Evolutionary conservation across 2,888 invertebrate species (phyloP).

Genomic region (Hymenopus coronatus): DNA sequence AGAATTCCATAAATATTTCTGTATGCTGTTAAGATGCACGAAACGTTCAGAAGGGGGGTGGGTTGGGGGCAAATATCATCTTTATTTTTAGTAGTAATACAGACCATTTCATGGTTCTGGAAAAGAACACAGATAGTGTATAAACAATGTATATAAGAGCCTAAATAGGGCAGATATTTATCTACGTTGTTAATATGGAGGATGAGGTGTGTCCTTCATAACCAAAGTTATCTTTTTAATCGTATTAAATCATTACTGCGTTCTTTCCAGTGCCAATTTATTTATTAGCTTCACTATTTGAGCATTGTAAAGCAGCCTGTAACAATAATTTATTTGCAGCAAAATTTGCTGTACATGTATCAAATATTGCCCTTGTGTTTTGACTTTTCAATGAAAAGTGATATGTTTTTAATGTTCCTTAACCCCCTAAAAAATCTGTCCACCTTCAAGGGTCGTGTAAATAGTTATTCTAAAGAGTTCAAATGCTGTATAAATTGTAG

Average conservation of each 20-base stretch:
- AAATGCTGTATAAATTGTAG: constrained; percentile 38
- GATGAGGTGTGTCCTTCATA: constrained; percentile 6
- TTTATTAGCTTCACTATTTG: constrained; percentile 26
- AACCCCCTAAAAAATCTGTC: constrained; percentile 39
- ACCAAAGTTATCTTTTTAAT: constrained; percentile 11
- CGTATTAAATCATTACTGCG: constrained; percentile 23
- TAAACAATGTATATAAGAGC: constrained; percentile 26
- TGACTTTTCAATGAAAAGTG: constrained; percentile 26
- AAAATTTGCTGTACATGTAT: constrained; percentile 5
- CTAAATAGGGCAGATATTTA: constrained; percentile 22
- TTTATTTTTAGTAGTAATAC: constrained; percentile 44
- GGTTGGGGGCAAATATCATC: constrained; percentile 44
- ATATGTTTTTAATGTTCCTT: constrained; percentile 35
- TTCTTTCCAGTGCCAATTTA: constrained; percentile 33
- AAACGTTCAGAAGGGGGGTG: constrained; percentile 79
- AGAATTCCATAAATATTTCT: constrained; percentile 46
- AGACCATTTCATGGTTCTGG: constrained; percentile 27
- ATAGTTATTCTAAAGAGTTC: constrained; percentile 36
- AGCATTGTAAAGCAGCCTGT: constrained; percentile 10
- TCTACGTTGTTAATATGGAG: constrained; percentile 23
- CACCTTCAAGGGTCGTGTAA: constrained; percentile 39
- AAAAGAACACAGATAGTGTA: constrained; percentile 31
- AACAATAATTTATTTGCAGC: constrained; percentile 22
- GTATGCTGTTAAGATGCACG: constrained; percentile 85
- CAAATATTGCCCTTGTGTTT: constrained; percentile 15